Conservation (phyloP, 2,113 vertebrate genomes). For the Lipophrys pholis region DNA sequence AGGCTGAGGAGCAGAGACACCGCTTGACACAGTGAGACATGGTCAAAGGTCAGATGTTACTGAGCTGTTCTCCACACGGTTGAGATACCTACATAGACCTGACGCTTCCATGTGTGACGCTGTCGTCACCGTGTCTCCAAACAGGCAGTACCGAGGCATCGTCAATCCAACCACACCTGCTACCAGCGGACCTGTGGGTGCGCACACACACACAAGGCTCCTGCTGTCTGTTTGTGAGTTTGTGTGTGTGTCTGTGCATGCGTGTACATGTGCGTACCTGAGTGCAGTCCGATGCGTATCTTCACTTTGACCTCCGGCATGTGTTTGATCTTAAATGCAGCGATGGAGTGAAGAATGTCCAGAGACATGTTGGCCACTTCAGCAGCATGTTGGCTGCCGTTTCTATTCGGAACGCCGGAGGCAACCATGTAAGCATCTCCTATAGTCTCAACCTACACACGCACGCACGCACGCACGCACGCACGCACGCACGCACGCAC, state of each 20-base stretch:
- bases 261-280: conserved; percentile 75
- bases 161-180: conserved; percentile 89
- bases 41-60: too few species aligned
- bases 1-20: conserved; percentile 50
- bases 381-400: conserved; percentile 84
- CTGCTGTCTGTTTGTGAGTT: too few species aligned
- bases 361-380: conserved; percentile 90
- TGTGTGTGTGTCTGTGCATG: neutral
- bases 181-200: conserved; percentile 83
- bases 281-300: conserved; percentile 91
- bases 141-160: conserved; percentile 91
- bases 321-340: conserved; percentile 89
- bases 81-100: conserved; percentile 62
- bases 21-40: too few species aligned
- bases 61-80: too few species aligned
- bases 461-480: neutral
- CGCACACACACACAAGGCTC: too few species aligned
- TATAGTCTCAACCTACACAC: conserved; percentile 85
- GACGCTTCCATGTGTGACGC: conserved; percentile 76
- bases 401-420: conserved; percentile 89
- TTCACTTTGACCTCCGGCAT: conserved; percentile 91
- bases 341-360: conserved; percentile 89
- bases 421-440: conserved; percentile 92
- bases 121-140: conserved; percentile 86
- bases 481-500: too few species aligned